Base-by-base conservation (phyloP, 2,113 vertebrate genomes). In the Salminus brasiliensis region DNA sequence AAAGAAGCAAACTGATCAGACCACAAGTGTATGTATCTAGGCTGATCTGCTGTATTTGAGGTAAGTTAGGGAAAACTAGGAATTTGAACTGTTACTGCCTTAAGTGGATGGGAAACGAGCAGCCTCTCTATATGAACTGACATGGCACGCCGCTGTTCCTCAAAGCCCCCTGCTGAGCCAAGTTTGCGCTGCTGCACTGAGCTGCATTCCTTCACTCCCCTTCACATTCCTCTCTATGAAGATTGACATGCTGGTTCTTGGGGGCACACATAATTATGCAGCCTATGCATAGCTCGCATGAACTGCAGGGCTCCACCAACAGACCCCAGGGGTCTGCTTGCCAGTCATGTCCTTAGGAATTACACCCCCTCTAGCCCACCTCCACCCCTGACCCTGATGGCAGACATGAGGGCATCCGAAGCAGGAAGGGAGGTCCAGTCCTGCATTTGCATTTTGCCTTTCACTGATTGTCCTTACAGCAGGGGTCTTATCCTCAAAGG, bases 291-390 rank as follows among this genome's bases (percentile, higher is more conserved):
- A 57, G 74, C 74, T 80, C 53, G 36, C 21, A 77, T 81, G 81
- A 84, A 85, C 79, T 53, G 27, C 16, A 2, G 57, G 70, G 82
- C 78, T 78, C 79, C 32, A 49, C 30, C 32, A 69, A 63, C 77
- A 78, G 39, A 70, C 70, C 76, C 70, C 5, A 21, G 57, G 78
- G 74, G 57, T 78, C 85, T 49, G 11, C 59, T 72, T 90, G 92
- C 85, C 90, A 92, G 88, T 93, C 86, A 93, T 74, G 72, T 66
- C 36, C 23, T 55, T 53, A 57, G 71, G 66, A 82, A 87, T 87
- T 84, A 81, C 62, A 67, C 47, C 79, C 68, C 57, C 30, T 62
- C 60, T 29, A 59, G 53, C 39, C 55, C 27, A 59, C 57, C 32
- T 29, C 62, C 67, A 79, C 67, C 66, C 76, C 55, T 29, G 18